A percentile compares a stretch with the other conserved stretches of the same genome.
These are phyloP conservation scores for Clanis bilineata DNA, from an alignment of 2,888 invertebrate species.

Conservation along the genomic window DNA sequence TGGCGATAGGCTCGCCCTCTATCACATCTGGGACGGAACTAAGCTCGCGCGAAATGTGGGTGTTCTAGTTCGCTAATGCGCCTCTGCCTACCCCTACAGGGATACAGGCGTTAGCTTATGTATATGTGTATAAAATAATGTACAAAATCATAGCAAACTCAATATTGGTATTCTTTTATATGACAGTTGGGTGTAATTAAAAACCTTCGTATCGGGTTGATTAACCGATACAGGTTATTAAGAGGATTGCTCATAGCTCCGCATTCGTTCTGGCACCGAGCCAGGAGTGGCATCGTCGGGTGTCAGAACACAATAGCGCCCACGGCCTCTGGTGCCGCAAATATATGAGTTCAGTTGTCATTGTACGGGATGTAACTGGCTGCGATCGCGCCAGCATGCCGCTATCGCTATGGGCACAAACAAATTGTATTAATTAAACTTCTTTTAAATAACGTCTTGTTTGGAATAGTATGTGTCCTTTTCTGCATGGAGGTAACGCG, in stretches of 20 bases:
- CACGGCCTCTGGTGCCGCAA: constrained; percentile 45
- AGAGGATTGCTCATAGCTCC: constrained; percentile 70
- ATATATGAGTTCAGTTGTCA: constrained; percentile 55
- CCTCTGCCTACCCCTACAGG: too few species aligned
- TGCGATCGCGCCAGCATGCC: background rate
- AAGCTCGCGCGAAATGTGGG: too few species aligned
- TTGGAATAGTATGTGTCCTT: too few species aligned
- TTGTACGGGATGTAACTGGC: constrained; percentile 2
- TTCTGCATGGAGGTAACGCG: too few species aligned
- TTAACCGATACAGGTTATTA: constrained; percentile 76
- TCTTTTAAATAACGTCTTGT: too few species aligned
- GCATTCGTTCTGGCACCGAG: constrained; percentile 64
- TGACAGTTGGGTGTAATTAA: constrained; percentile 46
- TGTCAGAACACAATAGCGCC: constrained; percentile 56
- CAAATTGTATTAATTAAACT: background rate
- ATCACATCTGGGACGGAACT: too few species aligned
- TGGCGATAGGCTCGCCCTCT: too few species aligned
- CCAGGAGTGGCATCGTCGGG: constrained; percentile 56
- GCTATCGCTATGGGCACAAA: background rate
- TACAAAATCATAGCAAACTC: background rate
- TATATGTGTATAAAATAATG: background rate
- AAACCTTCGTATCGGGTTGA: constrained; percentile 70
- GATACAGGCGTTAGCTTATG: too few species aligned
- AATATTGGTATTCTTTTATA: constrained; percentile 2
- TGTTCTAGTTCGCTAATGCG: too few species aligned